A percentile compares a stretch with the other conserved stretches of the same genome.
phyloP scores from a whole-genome alignment of 1,140 invertebrate genomes.

The Laodelphax striatellus region DNA sequence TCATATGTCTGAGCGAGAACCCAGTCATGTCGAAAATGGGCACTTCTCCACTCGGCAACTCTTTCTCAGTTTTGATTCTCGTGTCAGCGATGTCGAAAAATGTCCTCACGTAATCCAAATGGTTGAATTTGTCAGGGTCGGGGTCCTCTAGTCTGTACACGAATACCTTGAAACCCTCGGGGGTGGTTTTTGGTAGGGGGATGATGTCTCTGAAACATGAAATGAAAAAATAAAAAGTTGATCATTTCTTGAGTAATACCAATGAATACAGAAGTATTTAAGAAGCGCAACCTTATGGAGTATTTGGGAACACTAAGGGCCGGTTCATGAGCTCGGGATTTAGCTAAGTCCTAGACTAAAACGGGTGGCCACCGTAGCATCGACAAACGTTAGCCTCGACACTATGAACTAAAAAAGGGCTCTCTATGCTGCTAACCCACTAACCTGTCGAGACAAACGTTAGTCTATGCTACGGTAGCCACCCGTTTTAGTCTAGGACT shows the following conservation, averaged over 20 bases:
- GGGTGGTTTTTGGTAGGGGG: conserved; percentile 34
- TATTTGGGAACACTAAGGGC: no score
- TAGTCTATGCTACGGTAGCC: no score
- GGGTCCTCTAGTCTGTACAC: conserved; percentile 42
- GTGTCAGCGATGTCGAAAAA: conserved; percentile 25
- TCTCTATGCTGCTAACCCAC: no score
- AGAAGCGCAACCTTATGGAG: no score
- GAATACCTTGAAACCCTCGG: conserved; percentile 45
- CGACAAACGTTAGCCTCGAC: no score
- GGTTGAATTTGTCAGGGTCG: conserved; percentile 45
- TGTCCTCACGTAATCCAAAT: conserved; percentile 22
- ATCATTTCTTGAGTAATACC: neutral
- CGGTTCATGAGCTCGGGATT: no score
- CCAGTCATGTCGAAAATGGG: conserved; percentile 25
- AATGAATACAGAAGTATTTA: neutral
- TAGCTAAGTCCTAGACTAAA: no score
- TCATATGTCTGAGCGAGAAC: conserved; percentile 21
- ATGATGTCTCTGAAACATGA: conserved; percentile 18
- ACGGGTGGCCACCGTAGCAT: no score
- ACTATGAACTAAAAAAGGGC: no score
- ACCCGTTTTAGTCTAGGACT: no score
- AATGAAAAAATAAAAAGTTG: neutral
- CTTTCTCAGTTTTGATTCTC: conserved; percentile 18
- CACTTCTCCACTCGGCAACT: conserved; percentile 22
- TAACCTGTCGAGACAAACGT: no score